Percentiles rank a stretch among this genome's conserved stretches.
phyloP scores from a whole-genome alignment of 2,888 invertebrate species.

The Drosophila limbata region DNA sequence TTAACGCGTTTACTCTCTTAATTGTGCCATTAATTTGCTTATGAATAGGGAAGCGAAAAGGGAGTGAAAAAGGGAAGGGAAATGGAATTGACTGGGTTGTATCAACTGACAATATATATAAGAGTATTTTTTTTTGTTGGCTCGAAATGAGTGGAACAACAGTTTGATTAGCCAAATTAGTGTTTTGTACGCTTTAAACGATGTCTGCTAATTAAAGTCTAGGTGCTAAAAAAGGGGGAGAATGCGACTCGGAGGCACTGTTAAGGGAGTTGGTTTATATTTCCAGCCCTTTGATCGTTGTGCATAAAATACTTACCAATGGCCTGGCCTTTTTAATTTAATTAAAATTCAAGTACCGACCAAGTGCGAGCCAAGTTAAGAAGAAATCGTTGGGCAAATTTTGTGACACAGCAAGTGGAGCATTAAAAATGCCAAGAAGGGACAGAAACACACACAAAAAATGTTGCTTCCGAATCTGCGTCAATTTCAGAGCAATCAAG shows the following conservation, averaged over 20 bases:
- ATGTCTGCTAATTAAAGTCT: conserved; percentile 55
- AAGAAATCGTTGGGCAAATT: conserved; percentile 27
- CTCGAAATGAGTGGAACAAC: neutral
- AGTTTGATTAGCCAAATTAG: conserved; percentile 50
- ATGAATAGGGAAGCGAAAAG: neutral
- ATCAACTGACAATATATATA: conserved; percentile 5
- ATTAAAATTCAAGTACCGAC: conserved; percentile 62
- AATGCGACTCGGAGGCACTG: neutral
- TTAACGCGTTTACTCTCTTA: conserved; percentile 48
- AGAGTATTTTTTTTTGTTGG: conserved; percentile 2
- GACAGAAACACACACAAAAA: conserved; percentile 14
- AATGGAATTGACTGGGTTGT: conserved; percentile 5
- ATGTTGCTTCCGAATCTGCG: conserved; percentile 11
- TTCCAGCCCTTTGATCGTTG: conserved; percentile 35
- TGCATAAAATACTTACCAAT: conserved; percentile 58
- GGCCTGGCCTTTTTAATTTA: conserved; percentile 64
- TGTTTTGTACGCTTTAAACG: conserved; percentile 38
- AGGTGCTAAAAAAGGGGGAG: neutral
- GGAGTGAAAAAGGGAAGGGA: neutral
- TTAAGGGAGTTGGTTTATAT: neutral
- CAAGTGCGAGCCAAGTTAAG: conserved; percentile 24
- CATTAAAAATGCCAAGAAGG: conserved; percentile 52
- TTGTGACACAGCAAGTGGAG: conserved; percentile 57
- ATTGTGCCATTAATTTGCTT: conserved; percentile 64
- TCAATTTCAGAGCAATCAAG: conserved; percentile 69